A percentile compares a stretch with the other conserved stretches of the same genome.
These are phyloP conservation scores for Acestrorhynchus altus DNA, from an alignment of 2,797 vertebrate genomes.

Conservation along the genomic window DNA sequence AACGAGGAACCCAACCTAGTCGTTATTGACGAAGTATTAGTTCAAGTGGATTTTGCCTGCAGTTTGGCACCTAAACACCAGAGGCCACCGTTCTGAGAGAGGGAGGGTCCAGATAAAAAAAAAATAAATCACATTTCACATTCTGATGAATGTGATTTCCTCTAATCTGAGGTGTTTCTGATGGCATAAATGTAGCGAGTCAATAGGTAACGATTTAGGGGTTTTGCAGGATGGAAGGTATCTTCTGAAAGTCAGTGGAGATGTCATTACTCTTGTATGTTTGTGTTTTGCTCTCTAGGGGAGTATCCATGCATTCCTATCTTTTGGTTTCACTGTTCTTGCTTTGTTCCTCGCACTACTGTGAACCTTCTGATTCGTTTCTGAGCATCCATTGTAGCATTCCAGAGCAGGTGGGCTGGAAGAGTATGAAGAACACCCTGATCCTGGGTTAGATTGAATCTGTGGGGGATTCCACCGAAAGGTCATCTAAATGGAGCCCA, in stretches of 20 bases:
- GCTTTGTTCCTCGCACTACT: background rate
- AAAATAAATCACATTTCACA: too few species aligned
- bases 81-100: too few species aligned
- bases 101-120: too few species aligned
- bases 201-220: too few species aligned
- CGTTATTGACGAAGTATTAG: too few species aligned
- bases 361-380: background rate
- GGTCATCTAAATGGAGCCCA: constrained; percentile 52
- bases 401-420: constrained; percentile 21
- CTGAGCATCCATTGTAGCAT: background rate
- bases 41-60: too few species aligned
- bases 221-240: too few species aligned
- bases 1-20: too few species aligned
- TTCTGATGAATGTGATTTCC: too few species aligned
- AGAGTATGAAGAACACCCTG: background rate
- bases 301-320: background rate
- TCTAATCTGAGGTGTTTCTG: too few species aligned
- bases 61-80: too few species aligned
- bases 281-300: background rate
- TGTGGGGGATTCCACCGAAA: constrained; percentile 51
- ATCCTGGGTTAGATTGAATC: constrained; percentile 26
- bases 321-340: background rate
- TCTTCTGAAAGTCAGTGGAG: background rate
- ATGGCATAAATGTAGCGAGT: too few species aligned
- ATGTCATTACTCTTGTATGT: background rate